Percentiles rank a stretch among this genome's conserved stretches.
Evolutionary conservation across 2,113 vertebrate genomes (phyloP).

Genomic region (Cricetomys ansorgei): DNA sequence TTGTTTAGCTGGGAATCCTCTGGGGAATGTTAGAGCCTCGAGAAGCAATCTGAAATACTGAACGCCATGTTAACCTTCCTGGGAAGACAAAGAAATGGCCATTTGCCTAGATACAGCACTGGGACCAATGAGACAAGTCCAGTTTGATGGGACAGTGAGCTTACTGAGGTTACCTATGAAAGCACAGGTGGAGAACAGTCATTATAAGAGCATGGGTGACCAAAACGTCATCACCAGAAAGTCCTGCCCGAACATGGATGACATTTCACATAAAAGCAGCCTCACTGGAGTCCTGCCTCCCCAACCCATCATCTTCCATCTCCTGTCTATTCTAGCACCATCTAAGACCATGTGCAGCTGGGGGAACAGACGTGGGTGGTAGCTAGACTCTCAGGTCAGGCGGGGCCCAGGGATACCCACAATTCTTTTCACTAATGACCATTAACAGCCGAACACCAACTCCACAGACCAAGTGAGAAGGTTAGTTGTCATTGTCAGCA

Average conservation of each 20-base stretch:
- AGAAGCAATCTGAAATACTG: conserved; percentile 5
- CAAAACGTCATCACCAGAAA: neutral
- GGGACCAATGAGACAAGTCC: neutral
- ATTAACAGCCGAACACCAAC: neutral
- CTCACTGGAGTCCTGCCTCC: neutral
- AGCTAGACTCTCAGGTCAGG: neutral
- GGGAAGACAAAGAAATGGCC: neutral
- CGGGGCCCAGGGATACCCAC: no score
- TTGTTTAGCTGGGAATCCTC: neutral
- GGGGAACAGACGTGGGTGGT: no score
- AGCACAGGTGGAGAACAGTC: no score
- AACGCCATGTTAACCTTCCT: neutral
- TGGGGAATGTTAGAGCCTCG: no score
- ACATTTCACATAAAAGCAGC: no score
- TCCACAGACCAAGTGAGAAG: no score
- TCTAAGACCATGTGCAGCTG: neutral
- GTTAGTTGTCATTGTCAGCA: neutral
- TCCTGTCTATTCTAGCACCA: neutral
- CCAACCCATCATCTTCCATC: neutral
- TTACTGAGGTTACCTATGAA: neutral
- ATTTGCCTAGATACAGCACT: neutral
- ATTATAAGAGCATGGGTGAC: neutral
- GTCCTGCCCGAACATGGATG: no score
- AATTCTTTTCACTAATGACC: neutral
- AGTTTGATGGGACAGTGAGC: no score